Evolutionary conservation across 1,140 invertebrate species (phyloP), one percentile per base, ranked within the genome.

Genomic region (Helicorthomorpha holstii): DNA sequence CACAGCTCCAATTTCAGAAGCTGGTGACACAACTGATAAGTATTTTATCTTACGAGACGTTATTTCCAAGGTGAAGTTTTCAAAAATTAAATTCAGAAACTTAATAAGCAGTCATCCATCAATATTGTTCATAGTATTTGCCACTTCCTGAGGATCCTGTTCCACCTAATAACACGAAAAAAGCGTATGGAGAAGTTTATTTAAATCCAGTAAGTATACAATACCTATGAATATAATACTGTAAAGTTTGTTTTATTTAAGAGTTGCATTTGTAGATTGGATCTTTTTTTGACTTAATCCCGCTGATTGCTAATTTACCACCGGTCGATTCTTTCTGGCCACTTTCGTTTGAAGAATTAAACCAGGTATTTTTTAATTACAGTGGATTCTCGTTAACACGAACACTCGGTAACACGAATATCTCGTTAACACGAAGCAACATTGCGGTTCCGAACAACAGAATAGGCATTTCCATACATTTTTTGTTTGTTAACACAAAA

Each of bases 1-100:
- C 58, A 83, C 88, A 67, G 82, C 85, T 7, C 85, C 86, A 0
- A 66, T 91, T 42, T 78, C 73, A 46, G 86, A 91, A 69, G 80
- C 82, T 27, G 85, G 86, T 23, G 83, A 87, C 62, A 73, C 79
- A 1, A 90, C 86, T 16, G 64, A 73, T 0, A 90, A 91, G 68
- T 94, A 88, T 66, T 76, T 75, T 38, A 74, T 73, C 2, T 78
- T 94, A 27, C 75, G 79, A 60, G 66, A 82, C 1, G 66, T 74
- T 7, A 75, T 88, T 41, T 61, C 66, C 1, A 75, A 80, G 66
- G 78, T 81, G 71, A 53, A 54, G 42, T 58, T 16, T 16, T 1
- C 3, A 22, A 48, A 23, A 27, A 19, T 50, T 14, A 7, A 34
- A 34, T 16, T 34, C 21, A 26, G 25, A 16, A 21, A 26, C n/a